A percentile compares a stretch with the other conserved stretches of the same genome.
phyloP scores from a whole-genome alignment of 1,140 invertebrate genomes.

The Atta colombica region DNA sequence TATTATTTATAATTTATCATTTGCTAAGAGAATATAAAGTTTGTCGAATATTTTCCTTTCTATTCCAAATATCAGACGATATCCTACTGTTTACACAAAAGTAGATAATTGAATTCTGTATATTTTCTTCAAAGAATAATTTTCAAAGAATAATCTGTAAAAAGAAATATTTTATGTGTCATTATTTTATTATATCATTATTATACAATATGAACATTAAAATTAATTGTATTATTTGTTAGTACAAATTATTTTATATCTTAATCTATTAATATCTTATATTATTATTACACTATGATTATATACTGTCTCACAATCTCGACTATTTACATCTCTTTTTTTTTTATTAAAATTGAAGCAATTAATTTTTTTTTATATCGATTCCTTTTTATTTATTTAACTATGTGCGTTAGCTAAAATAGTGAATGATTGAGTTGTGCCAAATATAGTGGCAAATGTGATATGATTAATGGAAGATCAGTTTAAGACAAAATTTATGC shows the following conservation, averaged over 20 bases:
- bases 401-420: not conserved
- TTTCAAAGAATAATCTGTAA: not conserved
- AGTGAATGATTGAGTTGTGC: slow-evolving; percentile 19
- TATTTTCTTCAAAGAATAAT: not conserved
- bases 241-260: not conserved
- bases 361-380: slow-evolving; percentile 9
- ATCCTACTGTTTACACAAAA: not conserved
- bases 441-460: slow-evolving; percentile 36
- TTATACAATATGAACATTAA: not conserved
- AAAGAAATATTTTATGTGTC: not conserved
- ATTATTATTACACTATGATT: not conserved
- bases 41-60: not conserved
- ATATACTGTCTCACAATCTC: not conserved
- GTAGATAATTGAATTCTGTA: not conserved
- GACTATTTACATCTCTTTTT: not conserved
- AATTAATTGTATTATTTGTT: slow-evolving; percentile 10
- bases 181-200: not conserved
- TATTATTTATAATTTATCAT: not conserved
- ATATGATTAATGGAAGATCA: slow-evolving; percentile 40
- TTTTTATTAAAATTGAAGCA: not conserved
- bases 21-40: not conserved
- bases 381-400: slow-evolving; percentile 10
- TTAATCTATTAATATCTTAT: not conserved
- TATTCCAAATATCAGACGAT: not conserved
- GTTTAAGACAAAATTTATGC: slow-evolving; percentile 57